Conservation (phyloP, 2,888 invertebrate species). For the Eupithecia subumbrata region DNA sequence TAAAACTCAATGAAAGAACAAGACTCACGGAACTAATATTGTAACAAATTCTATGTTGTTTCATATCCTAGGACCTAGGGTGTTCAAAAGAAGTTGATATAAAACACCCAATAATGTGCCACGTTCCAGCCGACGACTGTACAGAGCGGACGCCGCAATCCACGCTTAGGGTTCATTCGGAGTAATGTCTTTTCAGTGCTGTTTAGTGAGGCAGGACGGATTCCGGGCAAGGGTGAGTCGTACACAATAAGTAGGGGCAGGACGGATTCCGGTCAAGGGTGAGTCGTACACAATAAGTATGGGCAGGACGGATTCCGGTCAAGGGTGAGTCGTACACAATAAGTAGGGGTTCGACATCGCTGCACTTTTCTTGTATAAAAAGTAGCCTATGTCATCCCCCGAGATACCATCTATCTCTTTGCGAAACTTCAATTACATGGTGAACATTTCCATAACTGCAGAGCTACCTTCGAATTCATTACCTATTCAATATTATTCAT, state of each 20-base stretch:
- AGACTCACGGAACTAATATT: too few species aligned
- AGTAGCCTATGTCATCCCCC: too few species aligned
- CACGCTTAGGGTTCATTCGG: slow-evolving; percentile 7
- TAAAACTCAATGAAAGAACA: too few species aligned
- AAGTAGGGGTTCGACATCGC: neutral
- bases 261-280: neutral
- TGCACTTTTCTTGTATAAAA: too few species aligned
- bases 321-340: neutral
- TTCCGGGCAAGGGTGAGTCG: slow-evolving; percentile 2
- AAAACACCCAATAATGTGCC: neutral
- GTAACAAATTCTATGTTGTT: neutral
- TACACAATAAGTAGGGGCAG: neutral
- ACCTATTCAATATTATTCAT: too few species aligned
- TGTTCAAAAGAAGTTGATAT: neutral
- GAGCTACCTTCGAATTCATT: too few species aligned
- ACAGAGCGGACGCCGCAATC: neutral
- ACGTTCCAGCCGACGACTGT: neutral
- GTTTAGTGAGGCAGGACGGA: neutral
- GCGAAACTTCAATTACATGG: too few species aligned
- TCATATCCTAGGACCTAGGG: neutral
- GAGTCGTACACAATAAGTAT: neutral
- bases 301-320: neutral
- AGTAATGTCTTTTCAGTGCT: slow-evolving; percentile 10
- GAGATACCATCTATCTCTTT: too few species aligned
- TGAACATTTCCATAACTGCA: too few species aligned